Conservation (phyloP, 2,888 invertebrate species). For the Melipona beecheii region DNA sequence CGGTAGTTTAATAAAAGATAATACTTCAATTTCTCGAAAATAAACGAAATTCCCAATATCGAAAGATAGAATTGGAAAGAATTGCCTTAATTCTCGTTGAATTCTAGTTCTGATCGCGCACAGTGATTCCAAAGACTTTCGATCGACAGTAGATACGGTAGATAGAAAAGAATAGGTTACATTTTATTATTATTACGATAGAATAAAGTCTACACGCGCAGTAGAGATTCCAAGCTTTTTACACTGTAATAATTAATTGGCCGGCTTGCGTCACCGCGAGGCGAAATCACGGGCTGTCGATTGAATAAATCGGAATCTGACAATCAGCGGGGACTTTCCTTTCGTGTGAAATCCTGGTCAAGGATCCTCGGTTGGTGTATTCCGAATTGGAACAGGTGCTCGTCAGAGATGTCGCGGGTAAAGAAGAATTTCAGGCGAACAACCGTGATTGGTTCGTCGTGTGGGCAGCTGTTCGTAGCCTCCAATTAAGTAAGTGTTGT, state of each 20-base stretch:
- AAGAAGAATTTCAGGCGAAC: conserved; percentile 69
- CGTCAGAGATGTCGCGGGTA: conserved; percentile 65
- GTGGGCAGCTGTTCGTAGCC: conserved; percentile 72
- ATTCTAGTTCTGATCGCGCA: too few species aligned
- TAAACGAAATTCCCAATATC: too few species aligned
- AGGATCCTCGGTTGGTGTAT: conserved; percentile 56
- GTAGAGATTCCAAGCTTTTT: not conserved
- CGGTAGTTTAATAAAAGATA: not conserved
- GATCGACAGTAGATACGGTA: too few species aligned
- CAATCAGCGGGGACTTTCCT: conserved; percentile 61
- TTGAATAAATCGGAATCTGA: conserved; percentile 55
- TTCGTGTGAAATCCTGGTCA: conserved; percentile 67
- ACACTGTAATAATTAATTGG: conserved; percentile 21
- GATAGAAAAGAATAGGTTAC: too few species aligned
- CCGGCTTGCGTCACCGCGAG: conserved; percentile 12
- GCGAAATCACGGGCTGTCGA: conserved; percentile 37
- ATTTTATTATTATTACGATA: too few species aligned
- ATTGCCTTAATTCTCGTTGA: too few species aligned
- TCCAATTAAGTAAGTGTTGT: conserved; percentile 74
- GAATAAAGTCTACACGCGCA: too few species aligned
- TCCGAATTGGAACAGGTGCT: conserved; percentile 64
- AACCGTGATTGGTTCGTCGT: conserved; percentile 72
- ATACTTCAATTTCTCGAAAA: too few species aligned
- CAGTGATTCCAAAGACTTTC: too few species aligned
- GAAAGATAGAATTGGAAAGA: too few species aligned